phyloP scores from a whole-genome alignment of 30 jellyfish, hydroid and myxozoan species.

The Aurelia sp. region DNA sequence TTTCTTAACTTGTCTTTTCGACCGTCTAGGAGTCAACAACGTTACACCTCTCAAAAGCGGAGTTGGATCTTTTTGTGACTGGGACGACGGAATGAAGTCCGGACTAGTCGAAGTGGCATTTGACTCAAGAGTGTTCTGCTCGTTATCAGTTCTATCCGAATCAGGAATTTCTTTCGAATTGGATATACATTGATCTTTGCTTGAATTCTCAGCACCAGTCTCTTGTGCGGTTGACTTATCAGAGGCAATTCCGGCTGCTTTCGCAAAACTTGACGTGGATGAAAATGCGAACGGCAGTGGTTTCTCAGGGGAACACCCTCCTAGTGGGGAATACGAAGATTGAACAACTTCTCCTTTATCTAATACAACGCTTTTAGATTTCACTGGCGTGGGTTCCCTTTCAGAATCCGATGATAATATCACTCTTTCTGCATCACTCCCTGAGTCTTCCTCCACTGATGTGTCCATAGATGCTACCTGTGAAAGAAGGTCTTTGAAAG shows the following conservation, averaged over 20 bases:
- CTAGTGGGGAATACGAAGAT: conserved; percentile 58
- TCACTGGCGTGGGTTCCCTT: neutral
- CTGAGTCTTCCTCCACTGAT: neutral
- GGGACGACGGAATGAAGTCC: conserved; percentile 88
- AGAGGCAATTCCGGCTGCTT: neutral
- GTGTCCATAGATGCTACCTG: neutral
- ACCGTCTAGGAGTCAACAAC: conserved; percentile 37
- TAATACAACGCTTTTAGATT: neutral
- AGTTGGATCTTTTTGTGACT: conserved; percentile 54
- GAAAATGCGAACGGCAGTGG: conserved; percentile 48
- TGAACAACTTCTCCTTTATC: conserved; percentile 27
- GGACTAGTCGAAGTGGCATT: conserved; percentile 23
- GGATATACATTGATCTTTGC: neutral
- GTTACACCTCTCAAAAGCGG: conserved; percentile 62
- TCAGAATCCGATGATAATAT: neutral
- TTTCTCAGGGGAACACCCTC: conserved; percentile 12
- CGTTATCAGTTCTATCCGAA: neutral
- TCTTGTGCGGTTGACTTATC: neutral
- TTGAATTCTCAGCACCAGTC: neutral
- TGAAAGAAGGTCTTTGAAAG: conserved; percentile 24
- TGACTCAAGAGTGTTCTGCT: neutral
- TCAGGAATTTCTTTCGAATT: conserved; percentile 8
- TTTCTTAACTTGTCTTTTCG: conserved; percentile 2
- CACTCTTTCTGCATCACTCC: neutral
- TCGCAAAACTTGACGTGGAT: conserved; percentile 23